phyloP scores from a whole-genome alignment of 2,888 invertebrate species.

The Myopa testacea region DNA sequence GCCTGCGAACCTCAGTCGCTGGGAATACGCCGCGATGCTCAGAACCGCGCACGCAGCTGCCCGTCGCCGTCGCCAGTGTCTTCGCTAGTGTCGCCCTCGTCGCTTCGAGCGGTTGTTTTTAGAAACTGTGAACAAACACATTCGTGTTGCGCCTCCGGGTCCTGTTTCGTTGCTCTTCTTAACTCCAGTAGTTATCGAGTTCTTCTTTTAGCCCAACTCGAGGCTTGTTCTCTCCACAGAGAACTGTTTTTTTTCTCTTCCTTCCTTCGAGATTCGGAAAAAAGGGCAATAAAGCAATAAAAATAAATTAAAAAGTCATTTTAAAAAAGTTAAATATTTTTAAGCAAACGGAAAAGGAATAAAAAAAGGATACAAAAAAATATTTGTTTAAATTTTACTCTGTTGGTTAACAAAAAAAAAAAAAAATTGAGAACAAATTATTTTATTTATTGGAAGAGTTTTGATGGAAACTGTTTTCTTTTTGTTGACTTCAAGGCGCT shows the following conservation, averaged over 20 bases:
- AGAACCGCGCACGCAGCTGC: constrained; percentile 63
- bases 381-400: background rate
- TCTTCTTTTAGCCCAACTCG: background rate
- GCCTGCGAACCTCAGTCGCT: constrained; percentile 60
- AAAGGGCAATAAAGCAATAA: background rate
- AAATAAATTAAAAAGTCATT: background rate
- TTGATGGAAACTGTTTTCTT: background rate
- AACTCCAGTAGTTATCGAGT: constrained; percentile 14
- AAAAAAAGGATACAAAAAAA: background rate
- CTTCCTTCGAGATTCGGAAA: background rate
- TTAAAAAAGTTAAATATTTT: background rate
- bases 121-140: constrained; percentile 18
- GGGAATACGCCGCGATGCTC: constrained; percentile 66
- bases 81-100: constrained; percentile 31
- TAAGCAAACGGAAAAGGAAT: background rate
- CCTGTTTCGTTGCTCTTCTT: constrained; percentile 34
- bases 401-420: background rate
- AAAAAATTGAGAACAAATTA: too few species aligned
- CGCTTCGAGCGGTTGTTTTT: constrained; percentile 27
- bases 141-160: constrained; percentile 14
- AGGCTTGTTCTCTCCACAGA: background rate
- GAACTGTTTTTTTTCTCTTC: background rate
- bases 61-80: constrained; percentile 39
- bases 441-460: background rate
- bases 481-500: background rate